These are phyloP conservation scores for Alloplasta piceator DNA, from an alignment of 2,888 invertebrate species.

Conservation along the genomic window DNA sequence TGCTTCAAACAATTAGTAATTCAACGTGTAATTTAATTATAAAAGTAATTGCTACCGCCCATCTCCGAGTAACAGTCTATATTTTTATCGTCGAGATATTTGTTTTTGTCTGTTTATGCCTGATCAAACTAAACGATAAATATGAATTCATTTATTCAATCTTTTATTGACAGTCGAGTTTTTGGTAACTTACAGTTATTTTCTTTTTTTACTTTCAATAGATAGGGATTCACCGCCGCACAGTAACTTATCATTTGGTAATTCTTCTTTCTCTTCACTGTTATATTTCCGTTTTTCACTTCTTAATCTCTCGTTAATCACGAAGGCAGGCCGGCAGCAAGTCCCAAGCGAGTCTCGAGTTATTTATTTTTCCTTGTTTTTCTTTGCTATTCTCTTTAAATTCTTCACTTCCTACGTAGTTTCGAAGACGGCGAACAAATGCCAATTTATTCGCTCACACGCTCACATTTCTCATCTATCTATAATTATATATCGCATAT, in stretches of 20 bases:
- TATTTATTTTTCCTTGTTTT: conserved; percentile 10
- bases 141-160: conserved; percentile 66
- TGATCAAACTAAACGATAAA: neutral
- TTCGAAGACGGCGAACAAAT: conserved; percentile 28
- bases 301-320: conserved; percentile 3
- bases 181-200: conserved; percentile 63
- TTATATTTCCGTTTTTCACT: neutral
- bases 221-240: conserved; percentile 49
- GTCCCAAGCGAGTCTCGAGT: conserved; percentile 57
- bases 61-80: no score
- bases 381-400: conserved; percentile 14
- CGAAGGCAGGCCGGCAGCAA: conserved; percentile 39
- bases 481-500: conserved; percentile 57
- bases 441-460: conserved; percentile 23
- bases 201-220: conserved; percentile 59
- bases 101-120: conserved; percentile 54
- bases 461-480: conserved; percentile 16
- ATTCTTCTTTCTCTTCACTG: neutral
- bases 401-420: conserved; percentile 35
- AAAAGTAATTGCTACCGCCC: no score
- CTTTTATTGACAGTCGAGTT: conserved; percentile 60
- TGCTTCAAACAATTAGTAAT: no score
- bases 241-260: conserved; percentile 26
- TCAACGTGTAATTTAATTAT: no score
- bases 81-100: conserved; percentile 7